These are phyloP conservation scores for Hymenochirus boettgeri DNA, from an alignment of 2,113 vertebrate genomes.

Conservation along the genomic window DNA sequence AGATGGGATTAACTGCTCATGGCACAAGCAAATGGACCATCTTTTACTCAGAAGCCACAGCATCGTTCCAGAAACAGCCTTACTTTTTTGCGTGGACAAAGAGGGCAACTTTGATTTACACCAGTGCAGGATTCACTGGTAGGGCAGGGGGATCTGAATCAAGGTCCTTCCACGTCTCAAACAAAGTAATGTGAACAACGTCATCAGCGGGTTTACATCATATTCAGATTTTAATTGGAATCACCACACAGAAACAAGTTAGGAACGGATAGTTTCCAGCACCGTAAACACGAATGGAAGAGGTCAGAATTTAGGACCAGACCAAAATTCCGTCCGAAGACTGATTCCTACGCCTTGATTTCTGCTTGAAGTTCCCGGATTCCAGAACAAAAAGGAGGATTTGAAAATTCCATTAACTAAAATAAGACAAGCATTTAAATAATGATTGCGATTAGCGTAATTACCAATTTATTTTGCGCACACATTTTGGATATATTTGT, in stretches of 20 bases:
- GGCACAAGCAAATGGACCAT: conserved; percentile 59
- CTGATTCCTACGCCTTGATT: conserved; percentile 27
- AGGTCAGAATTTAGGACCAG: conserved; percentile 47
- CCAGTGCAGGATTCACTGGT: conserved; percentile 9
- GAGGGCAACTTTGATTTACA: conserved; percentile 39
- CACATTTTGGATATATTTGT: too few relatives aligned
- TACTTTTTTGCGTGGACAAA: conserved; percentile 39
- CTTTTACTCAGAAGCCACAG: conserved; percentile 53
- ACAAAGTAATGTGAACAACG: conserved; percentile 51
- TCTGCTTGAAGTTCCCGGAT: conserved; percentile 32
- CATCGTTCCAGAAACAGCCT: conserved; percentile 24
- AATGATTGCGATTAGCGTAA: too few relatives aligned
- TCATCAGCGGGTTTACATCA: conserved; percentile 12
- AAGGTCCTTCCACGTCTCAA: conserved; percentile 58
- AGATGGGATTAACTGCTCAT: conserved; percentile 49
- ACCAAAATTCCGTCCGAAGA: conserved; percentile 48
- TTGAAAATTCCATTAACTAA: conserved; percentile 55
- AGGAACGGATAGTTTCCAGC: conserved; percentile 46
- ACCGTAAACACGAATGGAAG: conserved; percentile 44
- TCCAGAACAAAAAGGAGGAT: conserved; percentile 47
- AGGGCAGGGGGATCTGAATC: conserved; percentile 37
- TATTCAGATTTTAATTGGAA: conserved; percentile 56
- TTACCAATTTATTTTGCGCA: too few relatives aligned
- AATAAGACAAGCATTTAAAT: background rate
- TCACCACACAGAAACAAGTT: conserved; percentile 59